These are phyloP conservation scores for Potamarius usumacintae DNA, from an alignment of 2,113 vertebrate genomes.

Conservation along the genomic window DNA sequence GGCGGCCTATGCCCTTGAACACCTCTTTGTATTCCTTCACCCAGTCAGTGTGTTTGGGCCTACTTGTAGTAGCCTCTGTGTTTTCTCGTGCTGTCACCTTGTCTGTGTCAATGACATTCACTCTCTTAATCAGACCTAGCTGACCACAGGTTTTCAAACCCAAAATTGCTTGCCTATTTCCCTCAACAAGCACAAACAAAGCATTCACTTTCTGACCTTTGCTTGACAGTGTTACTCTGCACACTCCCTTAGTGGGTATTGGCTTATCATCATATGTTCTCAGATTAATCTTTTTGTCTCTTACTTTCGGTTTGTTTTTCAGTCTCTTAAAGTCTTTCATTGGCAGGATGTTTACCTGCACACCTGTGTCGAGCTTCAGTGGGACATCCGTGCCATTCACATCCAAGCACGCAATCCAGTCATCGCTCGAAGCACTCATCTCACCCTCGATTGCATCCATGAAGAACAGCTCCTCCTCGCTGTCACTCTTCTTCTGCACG, in stretches of 20 bases:
- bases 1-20: too few species aligned
- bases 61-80: not conserved
- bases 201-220: not conserved
- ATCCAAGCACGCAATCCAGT: slow-evolving; percentile 29
- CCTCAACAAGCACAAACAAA: slow-evolving; percentile 16
- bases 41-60: not conserved
- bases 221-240: not conserved
- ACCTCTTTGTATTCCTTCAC: not conserved
- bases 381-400: too few species aligned
- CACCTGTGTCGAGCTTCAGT: too few species aligned
- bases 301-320: not conserved
- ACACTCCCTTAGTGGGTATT: slow-evolving; percentile 24
- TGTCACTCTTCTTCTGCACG: too few species aligned
- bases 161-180: not conserved
- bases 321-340: slow-evolving; percentile 25
- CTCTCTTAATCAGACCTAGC: not conserved
- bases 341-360: too few species aligned
- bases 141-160: not conserved
- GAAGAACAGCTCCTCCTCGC: too few species aligned
- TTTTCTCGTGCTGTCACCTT: not conserved
- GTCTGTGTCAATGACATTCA: not conserved
- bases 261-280: slow-evolving; percentile 18
- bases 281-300: slow-evolving; percentile 32
- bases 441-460: not conserved
- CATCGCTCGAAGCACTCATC: not conserved